Evolutionary conservation across 2,113 vertebrate genomes (phyloP).

Genomic region (Ondatra zibethicus): DNA sequence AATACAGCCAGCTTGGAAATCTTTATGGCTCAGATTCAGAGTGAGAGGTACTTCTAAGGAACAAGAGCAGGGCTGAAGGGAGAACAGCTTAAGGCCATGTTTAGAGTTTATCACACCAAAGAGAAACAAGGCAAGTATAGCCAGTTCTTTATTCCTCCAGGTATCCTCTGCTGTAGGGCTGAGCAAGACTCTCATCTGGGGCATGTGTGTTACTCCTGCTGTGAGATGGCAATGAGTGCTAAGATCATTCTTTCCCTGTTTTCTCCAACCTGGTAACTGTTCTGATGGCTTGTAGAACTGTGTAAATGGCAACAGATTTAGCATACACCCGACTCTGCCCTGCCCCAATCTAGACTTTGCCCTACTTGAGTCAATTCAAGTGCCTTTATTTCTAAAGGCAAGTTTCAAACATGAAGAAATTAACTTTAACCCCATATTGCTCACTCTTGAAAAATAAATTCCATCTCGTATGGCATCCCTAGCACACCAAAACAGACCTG

Average conservation of each 20-base stretch:
- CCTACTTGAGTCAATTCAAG: constrained; percentile 53
- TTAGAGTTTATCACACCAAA: constrained; percentile 15
- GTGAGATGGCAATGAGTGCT: not conserved
- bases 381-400: constrained; percentile 57
- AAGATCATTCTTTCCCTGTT: not conserved
- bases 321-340: not conserved
- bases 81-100: not conserved
- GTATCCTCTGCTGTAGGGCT: not conserved
- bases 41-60: constrained; percentile 43
- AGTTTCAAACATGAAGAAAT: constrained; percentile 63
- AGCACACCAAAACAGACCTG: not conserved
- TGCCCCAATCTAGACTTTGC: constrained; percentile 49
- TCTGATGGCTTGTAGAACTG: constrained; percentile 15
- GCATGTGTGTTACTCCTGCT: not conserved
- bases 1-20: constrained; percentile 25
- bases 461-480: not conserved
- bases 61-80: not conserved
- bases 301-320: constrained; percentile 50
- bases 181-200: constrained; percentile 20
- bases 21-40: not conserved
- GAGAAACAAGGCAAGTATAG: constrained; percentile 40
- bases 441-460: not conserved
- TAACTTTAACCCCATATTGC: constrained; percentile 51
- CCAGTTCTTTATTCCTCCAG: constrained; percentile 19
- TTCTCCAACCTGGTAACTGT: not conserved